Evolutionary conservation across 2,888 invertebrate genomes (phyloP), one percentile per base, ranked within the genome.

Genomic region (Dorcus parallelipipedus): DNA sequence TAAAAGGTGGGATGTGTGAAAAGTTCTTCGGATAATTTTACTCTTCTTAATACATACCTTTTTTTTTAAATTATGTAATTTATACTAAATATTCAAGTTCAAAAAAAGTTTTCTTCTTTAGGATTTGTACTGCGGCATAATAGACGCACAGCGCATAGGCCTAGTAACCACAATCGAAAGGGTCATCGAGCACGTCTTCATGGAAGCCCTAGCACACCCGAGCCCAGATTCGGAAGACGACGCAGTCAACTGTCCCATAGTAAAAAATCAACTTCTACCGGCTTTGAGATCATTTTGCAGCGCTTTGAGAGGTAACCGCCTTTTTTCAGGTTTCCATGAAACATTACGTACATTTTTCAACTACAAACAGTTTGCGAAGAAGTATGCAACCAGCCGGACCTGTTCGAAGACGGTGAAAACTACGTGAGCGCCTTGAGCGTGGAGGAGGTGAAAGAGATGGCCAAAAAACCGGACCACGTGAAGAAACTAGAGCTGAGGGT

Each of bases 151-250:
- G 59, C 86, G 87, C 68, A 87, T 93, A 43, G 92, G 92, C 0
- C 81, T 96, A 63, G 89, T 96, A 58, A 89, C 93, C 1, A 90
- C 93, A 1, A 88, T 96, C 64, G 94, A 95, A 75, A 84, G 93
- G 39, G 88, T 94, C 9, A 88, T 96, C 74, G 92, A 95, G 68
- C 86, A 88, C 70, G 92, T 96, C 10, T 94, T 94, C 71, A 91
- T 96, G 88, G 94, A 94, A 70, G 93, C 93, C 0, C 79, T 93
- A 49, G 91, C 92, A 0, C 90, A 90, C 75, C 91, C 92, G 0
- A 87, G 87, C 67, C 80, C 82, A 7, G 92, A 93, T 67, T 88
- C 88, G 0, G 93, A 93, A 55, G 91, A 93, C 64, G 91, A 93
- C 67, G 89, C 90, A 61, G 83, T 87, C 0, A 85, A 84, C 60